Evolutionary conservation across 2,797 vertebrate species (phyloP).

Genomic region (Coregonus suidteri): DNA sequence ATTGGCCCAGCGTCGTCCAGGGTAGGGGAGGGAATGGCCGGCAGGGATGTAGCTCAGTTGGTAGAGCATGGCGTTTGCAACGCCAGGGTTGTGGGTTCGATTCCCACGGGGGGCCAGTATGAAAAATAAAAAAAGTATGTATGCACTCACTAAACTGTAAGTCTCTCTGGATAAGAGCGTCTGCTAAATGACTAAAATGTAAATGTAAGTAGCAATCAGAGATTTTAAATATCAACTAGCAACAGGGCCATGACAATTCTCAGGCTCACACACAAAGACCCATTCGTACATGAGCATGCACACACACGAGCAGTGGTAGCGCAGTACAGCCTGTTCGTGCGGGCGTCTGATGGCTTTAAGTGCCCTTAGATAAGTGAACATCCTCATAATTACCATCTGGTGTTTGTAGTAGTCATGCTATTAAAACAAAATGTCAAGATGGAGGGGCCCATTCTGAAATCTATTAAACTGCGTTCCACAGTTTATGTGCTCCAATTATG

Average conservation of each 20-base stretch:
- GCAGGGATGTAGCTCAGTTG: too few relatives aligned
- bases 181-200: too few relatives aligned
- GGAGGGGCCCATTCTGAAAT: conserved; percentile 2
- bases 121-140: too few relatives aligned
- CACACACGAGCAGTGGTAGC: neutral
- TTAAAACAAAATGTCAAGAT: conserved; percentile 21
- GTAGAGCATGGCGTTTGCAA: too few relatives aligned
- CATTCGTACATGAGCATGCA: neutral
- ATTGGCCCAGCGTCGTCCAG: too few relatives aligned
- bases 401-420: conserved; percentile 11
- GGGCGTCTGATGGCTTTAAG: conserved; percentile 11
- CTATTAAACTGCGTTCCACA: conserved; percentile 4
- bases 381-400: conserved; percentile 2
- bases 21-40: too few relatives aligned
- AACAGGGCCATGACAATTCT: neutral
- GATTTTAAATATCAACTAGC: neutral
- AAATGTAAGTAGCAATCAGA: neutral
- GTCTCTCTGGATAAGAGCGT: too few relatives aligned
- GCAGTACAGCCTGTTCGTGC: neutral
- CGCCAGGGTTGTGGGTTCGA: too few relatives aligned
- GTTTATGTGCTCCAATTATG: neutral
- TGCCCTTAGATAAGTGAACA: conserved; percentile 4
- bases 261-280: neutral
- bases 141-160: too few relatives aligned
- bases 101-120: too few relatives aligned